These are phyloP conservation scores for Hybognathus amarus DNA, from an alignment of 2,797 vertebrate genomes.

Conservation along the genomic window DNA sequence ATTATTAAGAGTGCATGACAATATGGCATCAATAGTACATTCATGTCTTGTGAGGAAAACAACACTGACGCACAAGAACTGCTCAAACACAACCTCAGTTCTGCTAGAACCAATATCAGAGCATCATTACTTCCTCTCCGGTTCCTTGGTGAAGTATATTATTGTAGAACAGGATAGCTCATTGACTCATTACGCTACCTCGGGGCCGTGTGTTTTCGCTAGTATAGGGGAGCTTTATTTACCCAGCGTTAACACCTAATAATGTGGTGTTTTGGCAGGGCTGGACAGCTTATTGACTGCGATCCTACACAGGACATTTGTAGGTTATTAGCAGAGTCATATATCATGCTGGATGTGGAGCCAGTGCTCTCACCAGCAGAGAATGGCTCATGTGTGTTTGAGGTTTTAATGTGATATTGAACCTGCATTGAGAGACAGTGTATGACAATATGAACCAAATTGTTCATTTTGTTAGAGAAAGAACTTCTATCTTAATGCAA, in stretches of 20 bases:
- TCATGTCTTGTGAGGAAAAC: neutral
- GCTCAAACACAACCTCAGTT: constrained; percentile 10
- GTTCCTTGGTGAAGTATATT: constrained; percentile 42
- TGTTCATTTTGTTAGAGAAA: neutral
- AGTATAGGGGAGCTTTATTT: constrained; percentile 48
- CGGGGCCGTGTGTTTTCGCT: constrained; percentile 47
- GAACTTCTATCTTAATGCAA: neutral
- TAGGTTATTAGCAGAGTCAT: constrained; percentile 47
- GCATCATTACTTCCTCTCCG: neutral
- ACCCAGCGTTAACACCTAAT: constrained; percentile 52
- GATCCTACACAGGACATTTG: constrained; percentile 25
- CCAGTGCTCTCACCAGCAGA: constrained; percentile 10
- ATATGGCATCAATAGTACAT: neutral
- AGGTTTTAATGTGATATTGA: neutral
- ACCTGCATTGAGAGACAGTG: neutral
- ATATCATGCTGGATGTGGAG: constrained; percentile 33
- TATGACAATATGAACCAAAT: neutral
- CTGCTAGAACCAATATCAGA: neutral
- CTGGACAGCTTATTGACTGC: constrained; percentile 45
- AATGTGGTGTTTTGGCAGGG: constrained; percentile 44
- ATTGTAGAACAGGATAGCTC: constrained; percentile 44
- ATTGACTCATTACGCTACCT: constrained; percentile 46
- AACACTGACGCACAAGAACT: neutral
- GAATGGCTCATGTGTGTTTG: constrained; percentile 17
- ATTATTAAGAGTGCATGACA: neutral